These are phyloP conservation scores for Saguinus midas DNA, from an alignment of 2,113 vertebrate species.

Conservation along the genomic window DNA sequence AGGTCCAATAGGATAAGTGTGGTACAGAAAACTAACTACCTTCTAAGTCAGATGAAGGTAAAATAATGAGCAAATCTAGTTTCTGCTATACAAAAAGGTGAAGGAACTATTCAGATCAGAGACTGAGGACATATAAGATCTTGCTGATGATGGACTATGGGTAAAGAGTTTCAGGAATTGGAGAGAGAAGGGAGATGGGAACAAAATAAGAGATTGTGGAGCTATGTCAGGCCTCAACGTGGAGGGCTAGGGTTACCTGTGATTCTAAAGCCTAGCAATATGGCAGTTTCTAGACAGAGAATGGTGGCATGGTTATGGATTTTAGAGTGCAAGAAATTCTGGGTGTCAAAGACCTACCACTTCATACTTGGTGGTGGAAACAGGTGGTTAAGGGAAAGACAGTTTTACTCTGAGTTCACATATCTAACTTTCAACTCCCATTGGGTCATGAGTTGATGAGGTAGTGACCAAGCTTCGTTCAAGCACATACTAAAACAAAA, in stretches of 20 bases:
- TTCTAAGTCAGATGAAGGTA: background rate
- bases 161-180: background rate
- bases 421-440: background rate
- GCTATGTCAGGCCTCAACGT: background rate
- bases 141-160: background rate
- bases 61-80: background rate
- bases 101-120: background rate
- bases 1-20: background rate
- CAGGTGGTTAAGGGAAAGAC: background rate
- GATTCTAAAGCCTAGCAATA: background rate
- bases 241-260: background rate
- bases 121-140: background rate
- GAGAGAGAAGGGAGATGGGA: background rate
- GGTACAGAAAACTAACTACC: background rate
- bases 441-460: background rate
- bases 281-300: background rate
- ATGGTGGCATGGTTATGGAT: background rate
- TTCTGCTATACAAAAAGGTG: background rate
- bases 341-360: background rate
- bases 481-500: background rate
- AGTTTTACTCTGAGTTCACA: background rate
- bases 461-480: background rate
- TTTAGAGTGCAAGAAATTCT: background rate
- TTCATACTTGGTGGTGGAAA: background rate
- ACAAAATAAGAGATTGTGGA: background rate